Base-by-base conservation (phyloP, 2,113 vertebrate genomes). In the Onychostoma macrolepis region DNA sequence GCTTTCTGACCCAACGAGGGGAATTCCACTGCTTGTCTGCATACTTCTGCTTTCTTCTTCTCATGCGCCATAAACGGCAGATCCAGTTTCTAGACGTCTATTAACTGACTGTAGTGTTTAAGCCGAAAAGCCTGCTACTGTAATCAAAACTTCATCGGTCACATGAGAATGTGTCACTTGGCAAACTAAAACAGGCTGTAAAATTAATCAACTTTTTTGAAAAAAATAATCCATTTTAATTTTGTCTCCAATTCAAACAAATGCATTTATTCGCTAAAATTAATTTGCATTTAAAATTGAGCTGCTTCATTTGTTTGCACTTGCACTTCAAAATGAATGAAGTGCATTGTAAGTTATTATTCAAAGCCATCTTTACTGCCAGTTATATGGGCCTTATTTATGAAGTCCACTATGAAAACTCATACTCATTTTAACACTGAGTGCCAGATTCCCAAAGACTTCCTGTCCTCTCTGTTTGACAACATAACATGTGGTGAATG, bases 11-110 rank as follows among this genome's bases (percentile, higher is more conserved):
- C 71, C 81, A 41, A 58, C 33, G 21, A 24, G 94, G 95, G 95
- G 94, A 95, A 95, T 94, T 96, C 95, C 95, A 90, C 91, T 84
- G 90, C 90, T 90, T 48, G 91, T 91, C 92, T 89, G 93, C 93
- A 92, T 91, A 95, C 95, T 96, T 96, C 95, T 95, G 93, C 94
- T 94, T 94, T 94, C 90, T 89, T 81, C 36, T 75, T 24, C 85
- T 85, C 82, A 83, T 90, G 83, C 77, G 26, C 85, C 72, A 74
- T 36, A 71, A 84, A 87, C 63, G 53, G 82, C 63, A 28, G 53
- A 87, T 75, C 50, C 77, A 89, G 88, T 87, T 89, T 87, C 79
- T 89, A 86, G 83, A 84, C 15, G 33, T 53, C 65, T 86, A 65
- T 61, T 33, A 33, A 80, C 28, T 6, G 76, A 21, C 69, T 72